Conservation (phyloP, 2,113 vertebrate genomes). For the Nansenia antarctica region DNA sequence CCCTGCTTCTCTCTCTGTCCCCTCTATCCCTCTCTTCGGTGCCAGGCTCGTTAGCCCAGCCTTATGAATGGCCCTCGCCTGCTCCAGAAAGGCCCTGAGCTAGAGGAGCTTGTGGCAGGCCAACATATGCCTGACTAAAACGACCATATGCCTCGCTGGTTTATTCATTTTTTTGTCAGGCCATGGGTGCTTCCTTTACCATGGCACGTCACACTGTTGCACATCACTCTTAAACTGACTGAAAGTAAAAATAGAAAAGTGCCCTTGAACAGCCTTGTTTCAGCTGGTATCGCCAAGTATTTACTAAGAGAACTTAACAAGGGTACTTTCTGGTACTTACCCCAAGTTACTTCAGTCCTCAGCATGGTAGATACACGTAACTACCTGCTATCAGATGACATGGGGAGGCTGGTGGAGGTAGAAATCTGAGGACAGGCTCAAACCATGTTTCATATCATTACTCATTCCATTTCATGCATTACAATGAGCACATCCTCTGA, state of each 20-base stretch:
- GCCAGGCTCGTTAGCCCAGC: conserved; percentile 23
- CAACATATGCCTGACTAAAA: conserved; percentile 67
- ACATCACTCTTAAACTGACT: conserved; percentile 28
- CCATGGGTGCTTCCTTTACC: conserved; percentile 34
- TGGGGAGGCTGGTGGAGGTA: too few relatives aligned
- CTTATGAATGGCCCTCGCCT: conserved; percentile 58
- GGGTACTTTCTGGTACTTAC: too few relatives aligned
- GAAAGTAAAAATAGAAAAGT: neutral
- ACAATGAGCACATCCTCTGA: too few relatives aligned
- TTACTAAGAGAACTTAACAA: too few relatives aligned
- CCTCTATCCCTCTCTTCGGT: neutral
- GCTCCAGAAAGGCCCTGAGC: conserved; percentile 54
- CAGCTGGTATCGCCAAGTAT: too few relatives aligned
- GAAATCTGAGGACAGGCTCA: too few relatives aligned
- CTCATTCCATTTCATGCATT: too few relatives aligned
- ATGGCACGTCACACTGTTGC: conserved; percentile 28
- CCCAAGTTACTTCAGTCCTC: too few relatives aligned
- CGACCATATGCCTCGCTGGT: conserved; percentile 70
- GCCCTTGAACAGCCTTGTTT: neutral
- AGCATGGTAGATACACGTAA: too few relatives aligned
- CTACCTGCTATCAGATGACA: too few relatives aligned
- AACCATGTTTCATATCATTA: too few relatives aligned
- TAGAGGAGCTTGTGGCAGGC: conserved; percentile 53
- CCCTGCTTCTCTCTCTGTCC: neutral
- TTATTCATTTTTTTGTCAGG: conserved; percentile 67